Evolutionary conservation across 2,113 vertebrate species (phyloP).

Genomic region (Steatornis caripensis): DNA sequence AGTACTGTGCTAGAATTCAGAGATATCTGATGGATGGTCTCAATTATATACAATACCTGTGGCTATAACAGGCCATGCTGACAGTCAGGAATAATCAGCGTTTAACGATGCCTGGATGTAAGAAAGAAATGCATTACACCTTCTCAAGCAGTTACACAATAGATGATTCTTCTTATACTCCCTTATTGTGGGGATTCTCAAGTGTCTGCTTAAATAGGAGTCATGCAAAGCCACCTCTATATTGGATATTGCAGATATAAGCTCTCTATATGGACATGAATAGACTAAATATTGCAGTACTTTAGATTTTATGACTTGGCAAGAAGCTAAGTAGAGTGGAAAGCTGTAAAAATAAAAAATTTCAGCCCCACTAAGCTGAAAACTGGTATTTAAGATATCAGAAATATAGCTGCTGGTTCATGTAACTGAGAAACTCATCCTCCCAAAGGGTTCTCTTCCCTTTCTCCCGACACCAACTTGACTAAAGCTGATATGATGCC

Average conservation of each 20-base stretch:
- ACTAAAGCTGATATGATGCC: neutral
- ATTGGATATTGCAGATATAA: neutral
- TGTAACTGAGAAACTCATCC: neutral
- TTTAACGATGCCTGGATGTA: neutral
- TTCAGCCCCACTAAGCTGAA: slow-evolving; percentile 26
- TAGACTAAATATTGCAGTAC: slow-evolving; percentile 4
- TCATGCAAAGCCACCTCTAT: neutral
- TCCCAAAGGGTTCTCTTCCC: neutral
- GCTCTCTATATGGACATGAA: neutral
- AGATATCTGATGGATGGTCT: slow-evolving; percentile 14
- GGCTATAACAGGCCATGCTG: neutral
- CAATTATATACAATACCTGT: slow-evolving; percentile 6
- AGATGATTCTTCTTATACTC: neutral
- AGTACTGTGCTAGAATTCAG: neutral
- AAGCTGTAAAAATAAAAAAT: slow-evolving; percentile 49
- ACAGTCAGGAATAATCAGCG: slow-evolving; percentile 11
- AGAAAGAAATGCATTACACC: neutral
- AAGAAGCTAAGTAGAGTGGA: slow-evolving; percentile 25
- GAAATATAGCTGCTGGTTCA: slow-evolving; percentile 13
- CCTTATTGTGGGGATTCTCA: neutral
- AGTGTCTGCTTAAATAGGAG: neutral
- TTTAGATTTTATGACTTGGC: slow-evolving; percentile 25
- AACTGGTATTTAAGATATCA: neutral
- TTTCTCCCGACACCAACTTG: neutral
- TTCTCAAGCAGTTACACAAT: neutral